phyloP scores from a whole-genome alignment of 2,797 vertebrate genomes.

The Liasis olivaceus region DNA sequence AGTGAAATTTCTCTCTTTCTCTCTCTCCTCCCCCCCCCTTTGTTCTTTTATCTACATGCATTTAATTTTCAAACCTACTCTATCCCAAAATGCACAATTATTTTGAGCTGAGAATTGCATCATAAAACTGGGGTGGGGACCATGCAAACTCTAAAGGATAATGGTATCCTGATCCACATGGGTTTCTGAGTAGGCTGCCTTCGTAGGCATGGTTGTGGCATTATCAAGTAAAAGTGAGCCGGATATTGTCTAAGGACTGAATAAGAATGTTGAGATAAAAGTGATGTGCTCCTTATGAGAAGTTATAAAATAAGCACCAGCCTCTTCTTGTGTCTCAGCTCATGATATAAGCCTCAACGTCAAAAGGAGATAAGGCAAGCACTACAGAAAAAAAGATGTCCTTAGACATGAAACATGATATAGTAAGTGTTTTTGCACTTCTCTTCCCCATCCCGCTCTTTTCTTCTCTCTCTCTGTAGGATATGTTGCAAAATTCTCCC shows the following conservation, averaged over 20 bases:
- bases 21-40: not conserved
- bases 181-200: not conserved
- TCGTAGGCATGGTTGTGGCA: not conserved
- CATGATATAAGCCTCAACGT: not conserved
- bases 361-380: not conserved
- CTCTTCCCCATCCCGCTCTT: not conserved
- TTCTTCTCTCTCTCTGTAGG: constrained; percentile 71
- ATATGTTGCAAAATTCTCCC: constrained; percentile 94
- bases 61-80: not conserved
- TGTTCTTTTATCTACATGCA: not conserved
- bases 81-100: not conserved
- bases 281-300: not conserved
- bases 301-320: not conserved
- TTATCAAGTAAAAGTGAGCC: not conserved
- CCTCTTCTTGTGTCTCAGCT: not conserved
- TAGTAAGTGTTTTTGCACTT: not conserved
- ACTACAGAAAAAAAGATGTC: not conserved
- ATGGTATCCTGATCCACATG: not conserved
- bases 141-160: not conserved
- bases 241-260: not conserved
- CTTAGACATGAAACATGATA: not conserved
- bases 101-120: not conserved
- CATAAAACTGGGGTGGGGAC: not conserved
- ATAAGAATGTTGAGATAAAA: not conserved
- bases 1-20: not conserved